Conservation (phyloP, 2,888 invertebrate species). For the Diploptera punctata region DNA sequence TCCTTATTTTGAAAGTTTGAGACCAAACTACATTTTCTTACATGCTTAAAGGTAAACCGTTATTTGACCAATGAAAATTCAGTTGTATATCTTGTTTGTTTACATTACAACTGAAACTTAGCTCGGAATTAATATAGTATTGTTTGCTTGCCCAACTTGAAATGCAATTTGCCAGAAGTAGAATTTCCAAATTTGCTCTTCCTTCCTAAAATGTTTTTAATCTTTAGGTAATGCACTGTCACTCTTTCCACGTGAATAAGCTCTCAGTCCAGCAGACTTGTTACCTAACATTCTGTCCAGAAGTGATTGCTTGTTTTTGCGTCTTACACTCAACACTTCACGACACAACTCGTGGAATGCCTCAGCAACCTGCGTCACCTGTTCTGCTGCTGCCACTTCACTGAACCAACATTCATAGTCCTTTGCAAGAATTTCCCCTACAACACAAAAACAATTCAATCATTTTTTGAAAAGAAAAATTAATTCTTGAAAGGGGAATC, state of each 20-base stretch:
- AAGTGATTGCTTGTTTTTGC: conserved; percentile 85
- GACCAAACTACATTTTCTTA: too few species aligned
- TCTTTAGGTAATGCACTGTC: conserved; percentile 89
- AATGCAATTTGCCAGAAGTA: too few species aligned
- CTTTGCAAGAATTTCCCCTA: conserved; percentile 79
- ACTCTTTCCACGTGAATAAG: conserved; percentile 86
- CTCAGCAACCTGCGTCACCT: conserved; percentile 80
- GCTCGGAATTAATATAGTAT: too few species aligned
- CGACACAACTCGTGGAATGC: conserved; percentile 86
- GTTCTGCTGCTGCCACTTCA: conserved; percentile 89
- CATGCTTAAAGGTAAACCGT: too few species aligned
- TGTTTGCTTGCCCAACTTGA: too few species aligned
- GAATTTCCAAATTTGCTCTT: too few species aligned
- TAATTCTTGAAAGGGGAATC: too few species aligned
- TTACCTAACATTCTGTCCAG: conserved; percentile 82
- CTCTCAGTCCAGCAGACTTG: conserved; percentile 68
- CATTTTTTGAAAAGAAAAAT: too few species aligned
- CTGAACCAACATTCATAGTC: conserved; percentile 88
- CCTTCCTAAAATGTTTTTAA: conserved; percentile 25
- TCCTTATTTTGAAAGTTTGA: too few species aligned
- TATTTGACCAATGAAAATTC: too few species aligned
- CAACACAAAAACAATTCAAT: conserved; percentile 23
- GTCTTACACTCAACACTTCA: conserved; percentile 77
- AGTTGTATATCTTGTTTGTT: too few species aligned
- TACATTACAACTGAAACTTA: too few species aligned